These are phyloP conservation scores for Notothenia coriiceps DNA, from an alignment of 2,113 vertebrate species.

Conservation along the genomic window DNA sequence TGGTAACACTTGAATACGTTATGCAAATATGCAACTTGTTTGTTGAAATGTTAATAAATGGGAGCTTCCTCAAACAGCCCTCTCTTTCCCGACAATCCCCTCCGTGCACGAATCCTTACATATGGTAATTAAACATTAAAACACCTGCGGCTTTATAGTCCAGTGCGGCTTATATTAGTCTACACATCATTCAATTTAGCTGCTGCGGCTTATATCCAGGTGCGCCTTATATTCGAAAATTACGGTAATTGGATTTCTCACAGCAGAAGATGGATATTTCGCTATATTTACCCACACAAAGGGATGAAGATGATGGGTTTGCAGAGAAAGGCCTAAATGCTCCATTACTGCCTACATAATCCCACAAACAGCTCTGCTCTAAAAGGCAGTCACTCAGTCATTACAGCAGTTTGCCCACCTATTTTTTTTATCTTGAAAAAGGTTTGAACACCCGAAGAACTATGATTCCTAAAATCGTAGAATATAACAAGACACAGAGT, in stretches of 20 bases:
- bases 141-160: too few relatives aligned
- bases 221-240: too few relatives aligned
- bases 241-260: slow-evolving; percentile 9
- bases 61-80: too few relatives aligned
- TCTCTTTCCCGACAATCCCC: too few relatives aligned
- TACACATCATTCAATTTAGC: too few relatives aligned
- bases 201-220: too few relatives aligned
- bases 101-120: too few relatives aligned
- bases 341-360: slow-evolving; percentile 57
- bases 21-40: too few relatives aligned
- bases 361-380: slow-evolving; percentile 20
- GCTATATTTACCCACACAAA: slow-evolving; percentile 35
- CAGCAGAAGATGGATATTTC: slow-evolving; percentile 5
- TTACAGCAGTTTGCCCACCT: slow-evolving; percentile 8
- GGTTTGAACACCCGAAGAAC: neutral
- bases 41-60: too few relatives aligned
- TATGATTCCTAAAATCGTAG: neutral
- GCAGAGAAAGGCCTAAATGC: slow-evolving; percentile 43
- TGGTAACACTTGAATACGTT: too few relatives aligned
- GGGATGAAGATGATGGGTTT: slow-evolving; percentile 50
- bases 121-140: too few relatives aligned
- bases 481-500: neutral
- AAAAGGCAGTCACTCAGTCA: slow-evolving; percentile 12
- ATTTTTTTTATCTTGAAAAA: slow-evolving; percentile 14
- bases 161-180: too few relatives aligned